Base-by-base conservation (phyloP, 1,140 invertebrate genomes). In the Caenorhabditis brenneri region DNA sequence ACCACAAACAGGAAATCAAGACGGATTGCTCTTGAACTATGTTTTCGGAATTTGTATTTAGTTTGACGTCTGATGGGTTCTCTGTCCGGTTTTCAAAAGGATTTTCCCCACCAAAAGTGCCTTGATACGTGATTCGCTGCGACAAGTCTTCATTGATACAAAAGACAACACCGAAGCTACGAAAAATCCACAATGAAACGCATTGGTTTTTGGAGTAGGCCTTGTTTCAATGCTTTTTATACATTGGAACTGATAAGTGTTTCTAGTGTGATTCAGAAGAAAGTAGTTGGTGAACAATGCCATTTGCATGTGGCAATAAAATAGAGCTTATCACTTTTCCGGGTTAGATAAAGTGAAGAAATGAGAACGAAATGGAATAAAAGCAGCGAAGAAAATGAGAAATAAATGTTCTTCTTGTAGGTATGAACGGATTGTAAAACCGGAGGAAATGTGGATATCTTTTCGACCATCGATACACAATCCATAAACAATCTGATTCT, bases 171-270 rank as follows among this genome's bases (percentile, higher is more conserved):
- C 15, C 22, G 24, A 55, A 27, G 10, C 19, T 10, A 27, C 22
- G 19, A n/a, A 51, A 27, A 29, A 29, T 22, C 19, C 2, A 55
- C 19, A 55, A 22, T 10, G 19, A 51, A 4, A 16, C 42, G 42
- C 10, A 46, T 51, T 36, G 36, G 36, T 74, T 74, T 42, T 74
- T 42, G 65, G 15, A 31, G 65, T 74, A 5, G n/a, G n/a, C 22
- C 65, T 42, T 74, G 65, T 74, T 74, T 74, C 65, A 36, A 42
- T 74, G 65, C 36, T 74, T 12, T 42, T 55, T 31, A 46, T 27
- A 42, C 39, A 5, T 39, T 42, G 7, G 6, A 9, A 74, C 36
- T 39, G 65, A 74, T 22, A 74, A 74, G 36, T 46, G 65, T 74
- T n/a, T 74, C 65, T 74, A 74, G 65, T 74, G n/a, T 74, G 65